Evolutionary conservation across 92 coral and sea anemone species (phyloP).

Genomic region (Paramuricea clavata): DNA sequence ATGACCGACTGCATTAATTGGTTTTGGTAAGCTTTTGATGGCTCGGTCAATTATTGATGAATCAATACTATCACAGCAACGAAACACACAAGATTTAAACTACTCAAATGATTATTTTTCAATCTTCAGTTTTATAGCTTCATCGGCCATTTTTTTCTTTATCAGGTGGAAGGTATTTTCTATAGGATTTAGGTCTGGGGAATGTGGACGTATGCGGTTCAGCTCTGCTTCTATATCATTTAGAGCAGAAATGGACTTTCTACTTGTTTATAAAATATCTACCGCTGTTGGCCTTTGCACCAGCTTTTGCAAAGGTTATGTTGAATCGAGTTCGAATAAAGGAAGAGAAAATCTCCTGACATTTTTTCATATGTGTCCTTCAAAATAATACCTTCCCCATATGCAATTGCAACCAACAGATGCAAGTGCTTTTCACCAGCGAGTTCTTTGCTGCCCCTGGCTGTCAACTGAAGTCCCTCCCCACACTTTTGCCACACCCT

Average conservation of each 20-base stretch:
- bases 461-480: too few relatives aligned
- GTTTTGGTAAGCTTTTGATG: conserved; percentile 56
- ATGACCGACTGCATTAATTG: conserved; percentile 59
- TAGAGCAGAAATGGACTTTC: conserved; percentile 13
- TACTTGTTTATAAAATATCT: not conserved
- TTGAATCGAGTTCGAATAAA: conserved; percentile 65
- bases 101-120: conserved; percentile 65
- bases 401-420: too few relatives aligned
- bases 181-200: conserved; percentile 72
- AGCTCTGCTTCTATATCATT: not conserved
- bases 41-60: conserved; percentile 37
- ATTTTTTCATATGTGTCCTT: too few relatives aligned
- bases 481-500: too few relatives aligned
- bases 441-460: too few relatives aligned
- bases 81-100: conserved; percentile 63
- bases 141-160: conserved; percentile 36
- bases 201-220: conserved; percentile 64
- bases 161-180: conserved; percentile 70
- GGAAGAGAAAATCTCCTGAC: conserved; percentile 55
- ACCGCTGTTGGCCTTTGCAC: not conserved
- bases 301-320: conserved; percentile 64
- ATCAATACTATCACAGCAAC: conserved; percentile 40
- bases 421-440: too few relatives aligned
- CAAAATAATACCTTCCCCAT: too few relatives aligned
- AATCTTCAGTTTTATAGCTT: conserved; percentile 52